Evolutionary conservation across 2,113 vertebrate genomes (phyloP).

Genomic region (Misgurnus mizolepis): DNA sequence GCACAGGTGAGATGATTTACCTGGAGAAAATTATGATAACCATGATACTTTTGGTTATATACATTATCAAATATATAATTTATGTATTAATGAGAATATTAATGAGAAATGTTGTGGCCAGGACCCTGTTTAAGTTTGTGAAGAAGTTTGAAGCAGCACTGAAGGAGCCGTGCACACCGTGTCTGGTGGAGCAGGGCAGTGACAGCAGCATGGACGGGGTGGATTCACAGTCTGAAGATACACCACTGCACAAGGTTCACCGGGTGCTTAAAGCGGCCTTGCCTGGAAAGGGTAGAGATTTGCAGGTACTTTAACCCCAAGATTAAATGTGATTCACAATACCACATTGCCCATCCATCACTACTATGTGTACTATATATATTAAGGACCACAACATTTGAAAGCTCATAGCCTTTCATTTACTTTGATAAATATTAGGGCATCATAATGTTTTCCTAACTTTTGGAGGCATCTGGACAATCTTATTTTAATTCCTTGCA

Average conservation of each 20-base stretch:
- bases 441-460: too few species aligned
- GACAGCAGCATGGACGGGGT: conserved; percentile 73
- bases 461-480: too few species aligned
- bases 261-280: conserved; percentile 71
- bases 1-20: conserved; percentile 80
- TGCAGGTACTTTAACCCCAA: conserved; percentile 62
- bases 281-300: conserved; percentile 66
- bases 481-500: background rate
- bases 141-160: conserved; percentile 89
- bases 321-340: too few species aligned
- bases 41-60: background rate
- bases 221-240: conserved; percentile 69
- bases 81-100: background rate
- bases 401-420: background rate
- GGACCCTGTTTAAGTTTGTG: conserved; percentile 95
- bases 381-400: too few species aligned
- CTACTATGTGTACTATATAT: too few species aligned
- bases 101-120: conserved; percentile 57
- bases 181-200: conserved; percentile 81
- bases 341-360: too few species aligned
- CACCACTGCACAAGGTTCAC: conserved; percentile 78
- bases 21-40: background rate
- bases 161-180: conserved; percentile 76
- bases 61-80: background rate
- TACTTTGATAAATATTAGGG: background rate